Base-by-base conservation (phyloP, 2,113 vertebrate species). In the Sula dactylatra region DNA sequence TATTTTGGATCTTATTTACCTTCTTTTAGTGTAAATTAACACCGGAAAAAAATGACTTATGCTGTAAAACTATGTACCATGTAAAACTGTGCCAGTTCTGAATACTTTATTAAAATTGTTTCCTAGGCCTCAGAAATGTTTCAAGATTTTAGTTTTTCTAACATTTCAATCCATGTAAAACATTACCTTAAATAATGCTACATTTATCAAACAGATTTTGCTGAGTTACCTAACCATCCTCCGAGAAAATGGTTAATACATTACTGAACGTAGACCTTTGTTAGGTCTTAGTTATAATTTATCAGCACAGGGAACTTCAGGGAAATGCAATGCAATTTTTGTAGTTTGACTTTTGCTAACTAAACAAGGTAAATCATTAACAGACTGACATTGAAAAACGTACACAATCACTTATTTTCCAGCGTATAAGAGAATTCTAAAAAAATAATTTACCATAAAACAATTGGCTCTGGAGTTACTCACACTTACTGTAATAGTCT, bases 301-400 rank as follows among this genome's bases (percentile, higher is more conserved):
- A 83, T 72, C 65, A 74, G 67, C 18, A 50, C 26, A 66, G 27
- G 38, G 54, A 73, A 52, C 45, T 91, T 71, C 61, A 90, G 91
- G 71, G 82, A 73, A 93, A 76, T 0, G 2, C 22, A 70, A 18
- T 14, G 29, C 52, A 58, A 38, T 44, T 91, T 88, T 86, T 59
- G 56, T 34, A 50, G 88, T 59, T 76, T 82, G 88, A 81, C 59
- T 92, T 93, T 25, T 47, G 31, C 42, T 54, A 69, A 22, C 20
- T 5, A 62, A 93, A 50, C 34, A 44, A 92, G 50, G 92, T 96
- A 81, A 97, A 97, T 93, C 62, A 95, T 97, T 97, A 94, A 95
- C 9, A 42, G 32, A 10, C 19, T 21, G 49, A 76, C 78, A 52
- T 4, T 88, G 54, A 72, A 88, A 93, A 69, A 27, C 1, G 2